Base-by-base conservation (phyloP, 2,888 invertebrate species). In the Acanthacorydalis orientalis region DNA sequence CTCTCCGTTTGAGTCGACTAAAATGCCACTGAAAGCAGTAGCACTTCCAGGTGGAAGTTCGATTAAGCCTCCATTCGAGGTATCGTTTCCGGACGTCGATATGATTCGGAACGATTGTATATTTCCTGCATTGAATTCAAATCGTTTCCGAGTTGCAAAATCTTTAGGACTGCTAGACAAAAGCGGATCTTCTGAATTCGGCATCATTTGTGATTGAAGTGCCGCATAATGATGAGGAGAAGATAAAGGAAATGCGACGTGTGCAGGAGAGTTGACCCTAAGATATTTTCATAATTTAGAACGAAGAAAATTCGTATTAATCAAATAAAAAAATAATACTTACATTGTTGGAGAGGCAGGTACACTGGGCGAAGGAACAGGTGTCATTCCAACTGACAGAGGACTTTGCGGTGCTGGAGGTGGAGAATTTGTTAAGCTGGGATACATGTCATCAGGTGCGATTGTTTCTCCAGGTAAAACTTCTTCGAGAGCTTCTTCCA, bases 101-200 rank as follows among this genome's bases (percentile, higher is more conserved):
- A 61, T 63, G 35, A 75, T 66, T 49, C 75, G 72, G 59, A 73
- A 72, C 31, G 75, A 67, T 48, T 75, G 75, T 47, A 67, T 59
- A 23, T 68, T 68, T 48, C 68, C 67, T 23, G 23, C 23, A 23
- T 23, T 23, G 45, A 75, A 70, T 55, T 75, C 75, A 52, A 75
- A 73, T 49, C 65, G 64, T 53, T 74, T 74, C 39, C 70, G 67
- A 1, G 70, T 64, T 43, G 69, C 72, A 58, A 87, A 87, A 59
- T 88, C 87, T 51, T 86, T 80, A 0, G 88, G 86, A 54, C 81
- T 86, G 50, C 87, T 87, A 0, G 88, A 88, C 14, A 89, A 63
- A 4, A 88, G 64, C 0, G 88, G 88, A 62, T 88, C 88, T 57
- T 88, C 88, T 0, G 87, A 87, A 60, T 88, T 88, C 10, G 87